A percentile compares a stretch with the other conserved stretches of the same genome.
Conservation (phyloP, 2,797 vertebrate genomes). For the Myotis findleyi region DNA sequence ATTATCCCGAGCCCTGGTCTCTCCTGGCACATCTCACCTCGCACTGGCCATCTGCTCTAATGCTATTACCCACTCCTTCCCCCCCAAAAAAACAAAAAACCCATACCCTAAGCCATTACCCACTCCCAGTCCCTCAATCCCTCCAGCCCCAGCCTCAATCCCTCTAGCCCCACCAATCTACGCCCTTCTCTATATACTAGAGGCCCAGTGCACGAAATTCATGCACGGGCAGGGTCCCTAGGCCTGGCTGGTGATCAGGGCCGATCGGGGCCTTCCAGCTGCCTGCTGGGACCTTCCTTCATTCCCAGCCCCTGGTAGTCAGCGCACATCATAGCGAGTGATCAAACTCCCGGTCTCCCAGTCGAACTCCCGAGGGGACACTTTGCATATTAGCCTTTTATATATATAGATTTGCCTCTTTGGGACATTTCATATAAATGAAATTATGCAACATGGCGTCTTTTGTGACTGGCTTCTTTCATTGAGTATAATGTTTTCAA, state of each 20-base stretch:
- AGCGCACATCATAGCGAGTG: too few species aligned
- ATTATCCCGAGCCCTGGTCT: accelerated
- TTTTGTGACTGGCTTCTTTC: not conserved
- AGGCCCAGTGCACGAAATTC: too few species aligned
- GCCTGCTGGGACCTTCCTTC: too few species aligned
- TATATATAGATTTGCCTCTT: not conserved
- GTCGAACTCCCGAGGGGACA: too few species aligned
- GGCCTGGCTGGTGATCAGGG: too few species aligned
- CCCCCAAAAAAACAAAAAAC: not conserved
- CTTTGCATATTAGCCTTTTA: too few species aligned
- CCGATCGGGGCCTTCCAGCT: too few species aligned
- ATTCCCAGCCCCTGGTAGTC: too few species aligned
- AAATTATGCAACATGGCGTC: not conserved
- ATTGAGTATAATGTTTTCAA: not conserved
- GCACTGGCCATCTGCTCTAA: not conserved
- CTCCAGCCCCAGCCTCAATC: not conserved
- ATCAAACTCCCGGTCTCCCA: too few species aligned
- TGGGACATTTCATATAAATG: not conserved
- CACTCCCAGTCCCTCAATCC: not conserved
- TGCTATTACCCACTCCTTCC: not conserved
- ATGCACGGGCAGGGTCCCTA: too few species aligned
- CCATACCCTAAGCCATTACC: not conserved
- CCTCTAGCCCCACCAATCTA: too few species aligned
- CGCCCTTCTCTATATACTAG: not conserved
- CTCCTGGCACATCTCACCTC: not conserved